These are phyloP conservation scores for Sipha flava DNA, from an alignment of 1,140 invertebrate genomes.

Conservation along the genomic window DNA sequence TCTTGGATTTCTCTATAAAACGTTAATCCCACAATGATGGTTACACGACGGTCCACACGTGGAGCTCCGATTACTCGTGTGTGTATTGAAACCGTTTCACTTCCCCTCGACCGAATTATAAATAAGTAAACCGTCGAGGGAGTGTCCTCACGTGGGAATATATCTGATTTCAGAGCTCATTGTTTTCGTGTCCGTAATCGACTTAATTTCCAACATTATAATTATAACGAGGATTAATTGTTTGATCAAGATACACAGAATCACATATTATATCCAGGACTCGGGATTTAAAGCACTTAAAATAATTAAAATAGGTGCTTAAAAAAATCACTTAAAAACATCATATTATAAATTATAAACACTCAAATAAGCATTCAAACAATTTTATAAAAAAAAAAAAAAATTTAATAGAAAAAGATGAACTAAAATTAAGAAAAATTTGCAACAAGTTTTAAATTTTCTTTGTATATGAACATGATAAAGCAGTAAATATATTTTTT, in stretches of 20 bases:
- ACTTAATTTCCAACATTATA: background rate
- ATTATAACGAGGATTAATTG: background rate
- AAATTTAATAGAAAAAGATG: no score
- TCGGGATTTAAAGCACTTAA: no score
- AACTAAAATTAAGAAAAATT: no score
- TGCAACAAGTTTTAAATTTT: no score
- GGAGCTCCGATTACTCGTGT: background rate
- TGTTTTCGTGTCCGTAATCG: background rate
- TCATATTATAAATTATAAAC: no score
- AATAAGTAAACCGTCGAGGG: background rate
- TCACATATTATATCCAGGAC: background rate
- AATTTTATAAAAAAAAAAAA: no score
- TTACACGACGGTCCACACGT: no score
- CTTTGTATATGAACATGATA: no score
- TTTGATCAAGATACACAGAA: background rate
- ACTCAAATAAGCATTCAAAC: no score
- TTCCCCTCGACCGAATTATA: background rate
- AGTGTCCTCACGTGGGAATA: conserved; percentile 4
- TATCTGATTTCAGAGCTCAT: conserved; percentile 11
- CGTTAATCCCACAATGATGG: background rate
- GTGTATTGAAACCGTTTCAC: background rate
- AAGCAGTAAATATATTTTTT: no score
- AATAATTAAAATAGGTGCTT: no score
- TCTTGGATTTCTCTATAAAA: background rate
- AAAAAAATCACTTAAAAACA: no score